Evolutionary conservation across 2,113 vertebrate genomes (phyloP).

Genomic region (Sapayoa aenigma): DNA sequence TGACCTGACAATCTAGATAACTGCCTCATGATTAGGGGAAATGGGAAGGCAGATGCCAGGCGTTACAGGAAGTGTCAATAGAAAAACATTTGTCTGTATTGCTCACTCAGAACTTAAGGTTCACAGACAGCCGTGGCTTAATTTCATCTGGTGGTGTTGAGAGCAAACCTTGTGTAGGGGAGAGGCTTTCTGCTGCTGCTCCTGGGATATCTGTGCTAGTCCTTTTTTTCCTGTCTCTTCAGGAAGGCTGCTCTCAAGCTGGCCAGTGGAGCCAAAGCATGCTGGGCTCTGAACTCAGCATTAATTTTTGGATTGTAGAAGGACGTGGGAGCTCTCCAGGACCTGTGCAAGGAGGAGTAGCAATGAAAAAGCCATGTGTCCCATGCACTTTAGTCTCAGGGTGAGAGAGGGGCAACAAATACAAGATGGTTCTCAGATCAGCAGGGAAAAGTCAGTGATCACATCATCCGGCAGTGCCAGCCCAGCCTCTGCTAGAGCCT

Average conservation of each 20-base stretch:
- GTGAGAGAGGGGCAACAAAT: not conserved
- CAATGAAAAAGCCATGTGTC: not conserved
- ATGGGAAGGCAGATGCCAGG: not conserved
- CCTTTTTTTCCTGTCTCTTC: not conserved
- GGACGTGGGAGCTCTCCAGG: not conserved
- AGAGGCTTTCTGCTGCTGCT: not conserved
- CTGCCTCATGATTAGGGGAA: not conserved
- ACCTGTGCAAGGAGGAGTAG: not conserved
- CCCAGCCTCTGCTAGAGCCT: not conserved
- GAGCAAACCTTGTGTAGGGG: not conserved
- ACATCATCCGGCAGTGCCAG: not conserved
- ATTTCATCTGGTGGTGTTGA: not conserved
- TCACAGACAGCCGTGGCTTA: not conserved
- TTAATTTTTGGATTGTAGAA: not conserved
- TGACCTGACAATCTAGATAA: not conserved
- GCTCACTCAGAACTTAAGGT: not conserved
- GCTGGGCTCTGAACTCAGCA: not conserved
- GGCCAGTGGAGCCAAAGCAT: fast-evolving
- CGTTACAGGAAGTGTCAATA: not conserved
- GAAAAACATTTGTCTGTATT: not conserved
- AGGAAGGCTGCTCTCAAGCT: not conserved
- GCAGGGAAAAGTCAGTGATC: not conserved
- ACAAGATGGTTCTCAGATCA: not conserved
- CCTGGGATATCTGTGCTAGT: not conserved
- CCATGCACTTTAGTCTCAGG: not conserved